These are phyloP conservation scores for Melanophora roralis DNA, from an alignment of 2,888 invertebrate species.

Conservation along the genomic window DNA sequence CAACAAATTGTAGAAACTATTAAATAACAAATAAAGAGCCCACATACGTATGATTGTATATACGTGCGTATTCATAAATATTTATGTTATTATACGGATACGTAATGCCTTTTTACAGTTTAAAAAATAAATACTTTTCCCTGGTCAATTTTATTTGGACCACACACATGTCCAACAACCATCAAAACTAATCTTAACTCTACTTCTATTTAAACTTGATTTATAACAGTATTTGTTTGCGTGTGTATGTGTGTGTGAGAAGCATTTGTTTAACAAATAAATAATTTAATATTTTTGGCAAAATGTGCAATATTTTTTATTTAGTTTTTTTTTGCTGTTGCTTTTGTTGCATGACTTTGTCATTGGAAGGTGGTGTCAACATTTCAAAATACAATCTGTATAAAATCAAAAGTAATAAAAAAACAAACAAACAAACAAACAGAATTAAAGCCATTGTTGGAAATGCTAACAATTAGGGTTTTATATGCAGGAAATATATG, in stretches of 20 bases:
- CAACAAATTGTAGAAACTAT: background rate
- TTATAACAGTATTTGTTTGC: background rate
- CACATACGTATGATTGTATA: background rate
- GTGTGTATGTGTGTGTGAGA: background rate
- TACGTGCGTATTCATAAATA: too few species aligned
- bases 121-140: too few species aligned
- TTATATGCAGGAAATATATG: too few species aligned
- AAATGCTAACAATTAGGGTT: conserved; percentile 23
- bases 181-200: conserved; percentile 17
- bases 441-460: conserved; percentile 7
- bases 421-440: background rate
- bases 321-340: background rate
- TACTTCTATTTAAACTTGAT: background rate
- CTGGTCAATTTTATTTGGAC: conserved; percentile 8
- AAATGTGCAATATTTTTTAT: conserved; percentile 50
- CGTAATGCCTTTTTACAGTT: too few species aligned
- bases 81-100: too few species aligned
- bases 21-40: background rate
- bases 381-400: conserved; percentile 45
- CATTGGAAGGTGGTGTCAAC: conserved; percentile 60
- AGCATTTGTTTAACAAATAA: conserved; percentile 43
- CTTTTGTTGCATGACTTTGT: conserved; percentile 48
- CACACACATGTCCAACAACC: conserved; percentile 14
- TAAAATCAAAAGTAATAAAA: conserved; percentile 38
- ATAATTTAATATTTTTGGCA: conserved; percentile 45